phyloP scores from a whole-genome alignment of 2,113 vertebrate genomes.

The Chaenocephalus aceratus region DNA sequence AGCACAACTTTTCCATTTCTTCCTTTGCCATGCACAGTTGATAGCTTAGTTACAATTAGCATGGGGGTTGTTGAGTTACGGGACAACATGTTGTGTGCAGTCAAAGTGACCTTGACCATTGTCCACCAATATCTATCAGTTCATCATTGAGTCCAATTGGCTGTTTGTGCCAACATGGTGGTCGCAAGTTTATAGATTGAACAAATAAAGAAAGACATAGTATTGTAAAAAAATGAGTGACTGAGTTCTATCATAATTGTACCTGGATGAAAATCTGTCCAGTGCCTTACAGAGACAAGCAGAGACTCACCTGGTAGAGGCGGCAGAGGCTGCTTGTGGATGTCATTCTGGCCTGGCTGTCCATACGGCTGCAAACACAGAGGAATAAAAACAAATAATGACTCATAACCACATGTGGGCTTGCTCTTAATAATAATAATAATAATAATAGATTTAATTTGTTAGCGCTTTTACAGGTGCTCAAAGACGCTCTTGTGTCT shows the following conservation, averaged over 20 bases:
- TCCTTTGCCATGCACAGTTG: neutral
- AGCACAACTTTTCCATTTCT: neutral
- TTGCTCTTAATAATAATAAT: neutral
- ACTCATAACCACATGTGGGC: slow-evolving; percentile 1
- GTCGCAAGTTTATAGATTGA: neutral
- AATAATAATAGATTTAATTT: too few relatives aligned
- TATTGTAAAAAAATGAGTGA: neutral
- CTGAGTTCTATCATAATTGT: neutral
- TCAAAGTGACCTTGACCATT: too few relatives aligned
- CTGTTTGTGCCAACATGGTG: too few relatives aligned
- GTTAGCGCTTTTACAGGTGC: too few relatives aligned
- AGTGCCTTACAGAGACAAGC: neutral
- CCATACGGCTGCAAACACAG: slow-evolving; percentile 83
- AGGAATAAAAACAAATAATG: slow-evolving; percentile 40
- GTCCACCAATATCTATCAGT: too few relatives aligned
- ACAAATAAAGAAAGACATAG: neutral
- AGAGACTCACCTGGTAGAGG: slow-evolving; percentile 82
- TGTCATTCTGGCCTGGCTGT: slow-evolving; percentile 85
- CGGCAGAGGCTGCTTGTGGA: slow-evolving; percentile 86
- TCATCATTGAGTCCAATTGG: too few relatives aligned
- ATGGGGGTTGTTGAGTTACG: too few relatives aligned
- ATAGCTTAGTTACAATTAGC: too few relatives aligned
- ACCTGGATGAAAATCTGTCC: neutral
- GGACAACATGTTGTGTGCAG: too few relatives aligned
- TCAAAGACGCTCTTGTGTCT: neutral